Base-by-base conservation (phyloP, 2,888 invertebrate species). In the Sisyra nigra region DNA sequence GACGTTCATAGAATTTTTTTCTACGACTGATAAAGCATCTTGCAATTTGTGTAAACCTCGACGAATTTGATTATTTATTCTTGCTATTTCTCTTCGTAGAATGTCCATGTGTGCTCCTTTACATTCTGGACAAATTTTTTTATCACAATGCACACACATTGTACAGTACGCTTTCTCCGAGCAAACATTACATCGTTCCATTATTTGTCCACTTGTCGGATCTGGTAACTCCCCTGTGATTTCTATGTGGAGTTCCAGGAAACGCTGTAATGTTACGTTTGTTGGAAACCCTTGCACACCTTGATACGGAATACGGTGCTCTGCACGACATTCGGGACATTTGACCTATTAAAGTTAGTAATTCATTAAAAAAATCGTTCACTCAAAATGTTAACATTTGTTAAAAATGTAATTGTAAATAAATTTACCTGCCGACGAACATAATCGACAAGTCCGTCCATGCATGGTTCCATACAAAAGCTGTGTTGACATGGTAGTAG, bases 401-500 rank as follows among this genome's bases (percentile, higher is more conserved):
- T 13, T 33, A 19, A 44, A 40, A 31, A n/a, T n/a, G n/a, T n/a
- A 24, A 24, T 24, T 7, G 30, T 32, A 18, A 29, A 33, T 33
- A 14, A 51, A n/a, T n/a, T 62, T 65, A 85, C 86, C 76, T 92
- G 92, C 67, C 92, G 72, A 52, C 89, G 74, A 51, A 92, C 92
- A 62, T 92, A 91, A 68, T 93, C 92, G 58, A 93, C 88, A 41
- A 96, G 74, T 50, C 94, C 91, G 66, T 96, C 94, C 78, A 98
- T 84, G 65, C 98, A 98, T 43, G 97, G 96, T 59, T 93, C 91
- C 85, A 92, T 88, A 61, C 98, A 98, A 67, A 92, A 97, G 56
- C 96, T 96, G 76, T 98, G 98, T 72, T 98, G 97, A 63, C 96
- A 96, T 79, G 96, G 96, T 60, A 98, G 67, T 60, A 98, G 73